Evolutionary conservation across 2,888 invertebrate species (phyloP).

Genomic region (Tolmerus cingulatus): DNA sequence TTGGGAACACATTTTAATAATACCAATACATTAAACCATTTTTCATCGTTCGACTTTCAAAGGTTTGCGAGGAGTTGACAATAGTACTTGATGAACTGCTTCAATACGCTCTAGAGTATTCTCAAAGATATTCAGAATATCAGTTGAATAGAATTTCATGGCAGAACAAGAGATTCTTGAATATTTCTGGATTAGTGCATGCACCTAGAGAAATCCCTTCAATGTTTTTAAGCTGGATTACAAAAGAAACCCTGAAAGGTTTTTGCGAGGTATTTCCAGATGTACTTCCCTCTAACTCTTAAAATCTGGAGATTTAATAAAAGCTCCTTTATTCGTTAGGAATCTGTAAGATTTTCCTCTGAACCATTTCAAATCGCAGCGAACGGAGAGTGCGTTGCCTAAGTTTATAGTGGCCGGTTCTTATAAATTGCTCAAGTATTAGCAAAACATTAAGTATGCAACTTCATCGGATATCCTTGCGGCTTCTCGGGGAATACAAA

Average conservation of each 20-base stretch:
- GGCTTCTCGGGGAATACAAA: neutral
- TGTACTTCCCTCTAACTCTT: neutral
- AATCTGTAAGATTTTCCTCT: neutral
- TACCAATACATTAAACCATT: neutral
- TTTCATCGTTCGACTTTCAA: neutral
- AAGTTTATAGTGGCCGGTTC: neutral
- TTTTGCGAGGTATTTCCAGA: neutral
- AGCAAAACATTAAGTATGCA: neutral
- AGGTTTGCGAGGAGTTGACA: neutral
- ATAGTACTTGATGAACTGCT: neutral
- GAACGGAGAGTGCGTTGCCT: neutral
- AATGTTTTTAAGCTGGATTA: neutral
- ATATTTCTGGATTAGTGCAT: conserved; percentile 19
- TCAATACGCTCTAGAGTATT: neutral
- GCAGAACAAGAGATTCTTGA: neutral
- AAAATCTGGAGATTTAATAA: neutral
- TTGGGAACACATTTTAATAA: neutral
- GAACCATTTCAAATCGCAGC: neutral
- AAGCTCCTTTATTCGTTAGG: neutral
- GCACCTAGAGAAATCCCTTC: neutral
- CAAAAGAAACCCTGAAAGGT: neutral
- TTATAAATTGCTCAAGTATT: neutral
- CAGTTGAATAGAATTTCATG: neutral
- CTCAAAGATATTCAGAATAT: neutral
- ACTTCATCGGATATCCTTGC: neutral